A percentile compares a stretch with the other conserved stretches of the same genome.
Conservation (phyloP, 2,888 invertebrate species). For the Hydraecia micacea region DNA sequence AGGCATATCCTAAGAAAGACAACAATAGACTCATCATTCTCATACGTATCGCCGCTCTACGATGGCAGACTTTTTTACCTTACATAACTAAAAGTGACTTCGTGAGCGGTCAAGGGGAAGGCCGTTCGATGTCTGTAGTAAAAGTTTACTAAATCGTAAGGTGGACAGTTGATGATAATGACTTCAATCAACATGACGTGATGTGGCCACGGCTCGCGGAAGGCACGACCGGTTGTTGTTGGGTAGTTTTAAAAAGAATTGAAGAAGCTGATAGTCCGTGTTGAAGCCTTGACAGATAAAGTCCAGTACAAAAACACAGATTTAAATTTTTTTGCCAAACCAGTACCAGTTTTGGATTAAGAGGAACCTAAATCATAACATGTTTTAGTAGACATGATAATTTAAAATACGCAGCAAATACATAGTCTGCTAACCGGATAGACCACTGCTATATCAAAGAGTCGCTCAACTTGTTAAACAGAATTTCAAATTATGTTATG, state of each 20-base stretch:
- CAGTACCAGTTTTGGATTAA: not conserved
- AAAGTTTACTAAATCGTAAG: constrained; percentile 12
- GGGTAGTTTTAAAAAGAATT: constrained; percentile 1
- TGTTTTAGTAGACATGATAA: not conserved
- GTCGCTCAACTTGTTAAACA: constrained; percentile 30
- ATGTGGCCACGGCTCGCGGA: constrained; percentile 6
- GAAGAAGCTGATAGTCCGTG: not conserved
- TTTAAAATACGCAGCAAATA: not conserved
- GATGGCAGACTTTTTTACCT: not conserved
- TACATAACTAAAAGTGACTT: not conserved
- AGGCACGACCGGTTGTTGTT: constrained; percentile 11
- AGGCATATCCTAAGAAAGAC: not conserved
- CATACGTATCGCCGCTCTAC: not conserved
- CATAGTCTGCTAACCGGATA: constrained; percentile 25
- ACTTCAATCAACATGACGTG: constrained; percentile 26
- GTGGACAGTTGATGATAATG: constrained; percentile 35
- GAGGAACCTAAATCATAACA: not conserved
- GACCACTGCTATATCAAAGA: constrained; percentile 30
- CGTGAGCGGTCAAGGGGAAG: constrained; percentile 40
- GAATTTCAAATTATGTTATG: constrained; percentile 34
- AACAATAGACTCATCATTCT: not conserved
- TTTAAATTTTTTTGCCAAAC: not conserved
- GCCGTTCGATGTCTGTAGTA: constrained; percentile 3
- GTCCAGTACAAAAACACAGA: too few species aligned
- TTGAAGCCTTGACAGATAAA: not conserved